Conservation (phyloP, 2,113 vertebrate species). For the Muscicapa adusta region DNA sequence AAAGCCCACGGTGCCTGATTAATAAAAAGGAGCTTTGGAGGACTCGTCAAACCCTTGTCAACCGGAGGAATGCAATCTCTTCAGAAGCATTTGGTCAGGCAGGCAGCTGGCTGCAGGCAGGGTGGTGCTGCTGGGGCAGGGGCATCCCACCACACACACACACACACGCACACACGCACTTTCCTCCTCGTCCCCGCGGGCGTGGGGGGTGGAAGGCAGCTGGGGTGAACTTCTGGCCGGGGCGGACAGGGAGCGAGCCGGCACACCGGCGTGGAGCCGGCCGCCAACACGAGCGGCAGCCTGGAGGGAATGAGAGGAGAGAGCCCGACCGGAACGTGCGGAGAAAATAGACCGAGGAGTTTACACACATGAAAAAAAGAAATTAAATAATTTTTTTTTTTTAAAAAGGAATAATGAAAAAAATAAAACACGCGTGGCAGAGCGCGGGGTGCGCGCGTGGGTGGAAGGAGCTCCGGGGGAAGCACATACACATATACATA, state of each 20-base stretch:
- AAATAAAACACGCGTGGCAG: neutral
- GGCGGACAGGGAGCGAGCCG: neutral
- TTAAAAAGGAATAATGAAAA: no score
- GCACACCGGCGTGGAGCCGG: neutral
- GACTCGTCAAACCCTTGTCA: slow-evolving; percentile 13
- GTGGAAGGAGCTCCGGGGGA: neutral
- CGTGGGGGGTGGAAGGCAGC: neutral
- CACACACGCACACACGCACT: no score
- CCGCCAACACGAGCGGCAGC: neutral
- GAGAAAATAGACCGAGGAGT: neutral
- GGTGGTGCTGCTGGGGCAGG: neutral
- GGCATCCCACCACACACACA: neutral
- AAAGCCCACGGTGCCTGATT: neutral
- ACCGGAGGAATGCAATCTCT: neutral
- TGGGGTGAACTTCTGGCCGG: neutral
- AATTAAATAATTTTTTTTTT: no score
- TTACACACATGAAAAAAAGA: neutral
- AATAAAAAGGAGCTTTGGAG: neutral
- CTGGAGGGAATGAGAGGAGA: neutral
- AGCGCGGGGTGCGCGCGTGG: neutral
- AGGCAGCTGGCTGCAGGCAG: neutral
- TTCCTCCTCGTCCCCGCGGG: neutral
- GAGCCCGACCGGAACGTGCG: neutral
- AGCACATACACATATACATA: neutral
- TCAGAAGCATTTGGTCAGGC: neutral